Percentiles rank a stretch among this genome's conserved stretches.
Conservation (phyloP, 1,140 invertebrate species). For the Fopius arisanus region DNA sequence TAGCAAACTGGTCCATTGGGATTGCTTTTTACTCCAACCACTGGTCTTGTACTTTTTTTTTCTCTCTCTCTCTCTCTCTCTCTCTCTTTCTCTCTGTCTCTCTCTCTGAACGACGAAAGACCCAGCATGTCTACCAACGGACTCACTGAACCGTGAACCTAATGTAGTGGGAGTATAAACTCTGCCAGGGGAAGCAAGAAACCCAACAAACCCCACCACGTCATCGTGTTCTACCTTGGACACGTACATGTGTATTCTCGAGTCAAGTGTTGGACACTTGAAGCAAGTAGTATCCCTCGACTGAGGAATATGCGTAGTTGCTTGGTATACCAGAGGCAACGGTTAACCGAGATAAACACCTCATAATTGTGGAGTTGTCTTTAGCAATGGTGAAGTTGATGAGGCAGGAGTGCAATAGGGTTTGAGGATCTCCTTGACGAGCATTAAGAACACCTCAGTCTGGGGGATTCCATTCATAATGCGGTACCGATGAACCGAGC, state of each 20-base stretch:
- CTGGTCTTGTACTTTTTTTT: too few species aligned
- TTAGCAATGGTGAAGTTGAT: constrained; percentile 18
- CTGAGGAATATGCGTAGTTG: neutral
- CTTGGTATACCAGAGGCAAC: neutral
- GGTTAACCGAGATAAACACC: constrained; percentile 34
- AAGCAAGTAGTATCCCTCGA: neutral
- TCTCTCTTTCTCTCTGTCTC: too few species aligned
- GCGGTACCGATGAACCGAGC: neutral
- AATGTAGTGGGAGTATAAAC: neutral
- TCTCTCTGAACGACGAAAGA: too few species aligned
- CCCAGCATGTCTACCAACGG: neutral
- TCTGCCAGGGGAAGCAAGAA: neutral
- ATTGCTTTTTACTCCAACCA: too few species aligned
- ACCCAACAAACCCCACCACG: neutral
- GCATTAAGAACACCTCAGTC: neutral
- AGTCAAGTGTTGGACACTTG: constrained; percentile 13
- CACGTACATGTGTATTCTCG: neutral
- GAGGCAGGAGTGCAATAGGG: constrained; percentile 6
- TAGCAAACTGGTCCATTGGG: too few species aligned
- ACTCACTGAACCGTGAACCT: neutral
- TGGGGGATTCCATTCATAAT: neutral
- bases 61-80: too few species aligned
- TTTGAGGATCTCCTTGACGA: neutral
- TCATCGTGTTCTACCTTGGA: neutral
- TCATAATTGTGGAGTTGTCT: constrained; percentile 18